These are phyloP conservation scores for Fissipunctia ypsillon DNA, from an alignment of 2,888 invertebrate species.

Conservation along the genomic window DNA sequence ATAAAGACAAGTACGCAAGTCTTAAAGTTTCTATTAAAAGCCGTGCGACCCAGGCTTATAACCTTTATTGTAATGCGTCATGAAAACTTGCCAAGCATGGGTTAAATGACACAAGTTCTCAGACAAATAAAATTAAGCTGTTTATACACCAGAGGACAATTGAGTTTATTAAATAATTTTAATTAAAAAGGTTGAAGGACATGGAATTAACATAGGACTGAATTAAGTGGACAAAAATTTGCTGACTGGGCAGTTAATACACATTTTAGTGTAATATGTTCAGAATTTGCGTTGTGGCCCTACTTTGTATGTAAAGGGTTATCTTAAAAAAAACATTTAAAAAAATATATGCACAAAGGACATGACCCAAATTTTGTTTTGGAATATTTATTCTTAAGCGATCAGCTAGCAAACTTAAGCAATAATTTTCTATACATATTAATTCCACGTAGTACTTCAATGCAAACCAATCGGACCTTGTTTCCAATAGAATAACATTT, in stretches of 20 bases:
- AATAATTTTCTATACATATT: too few relatives aligned
- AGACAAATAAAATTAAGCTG: constrained; percentile 55
- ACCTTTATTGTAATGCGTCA: constrained; percentile 33
- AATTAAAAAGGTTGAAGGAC: constrained; percentile 46
- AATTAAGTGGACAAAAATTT: constrained; percentile 1
- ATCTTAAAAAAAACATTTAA: neutral
- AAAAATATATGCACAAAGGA: neutral
- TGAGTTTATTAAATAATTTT: constrained; percentile 35
- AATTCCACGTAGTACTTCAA: too few relatives aligned
- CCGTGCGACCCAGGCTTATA: neutral
- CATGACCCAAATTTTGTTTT: neutral
- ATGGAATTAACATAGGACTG: constrained; percentile 20
- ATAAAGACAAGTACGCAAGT: neutral
- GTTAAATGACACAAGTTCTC: constrained; percentile 42
- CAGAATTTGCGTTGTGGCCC: neutral
- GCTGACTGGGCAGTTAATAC: neutral
- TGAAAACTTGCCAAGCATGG: constrained; percentile 36
- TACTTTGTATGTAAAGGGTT: neutral
- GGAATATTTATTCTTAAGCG: neutral
- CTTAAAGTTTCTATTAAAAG: constrained; percentile 25
- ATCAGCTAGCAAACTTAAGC: neutral
- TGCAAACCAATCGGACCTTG: neutral
- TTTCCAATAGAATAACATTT: neutral
- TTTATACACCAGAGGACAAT: constrained; percentile 43
- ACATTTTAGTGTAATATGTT: neutral